Conservation (phyloP, 2,113 vertebrate genomes). For the Catharus bicknelli region DNA sequence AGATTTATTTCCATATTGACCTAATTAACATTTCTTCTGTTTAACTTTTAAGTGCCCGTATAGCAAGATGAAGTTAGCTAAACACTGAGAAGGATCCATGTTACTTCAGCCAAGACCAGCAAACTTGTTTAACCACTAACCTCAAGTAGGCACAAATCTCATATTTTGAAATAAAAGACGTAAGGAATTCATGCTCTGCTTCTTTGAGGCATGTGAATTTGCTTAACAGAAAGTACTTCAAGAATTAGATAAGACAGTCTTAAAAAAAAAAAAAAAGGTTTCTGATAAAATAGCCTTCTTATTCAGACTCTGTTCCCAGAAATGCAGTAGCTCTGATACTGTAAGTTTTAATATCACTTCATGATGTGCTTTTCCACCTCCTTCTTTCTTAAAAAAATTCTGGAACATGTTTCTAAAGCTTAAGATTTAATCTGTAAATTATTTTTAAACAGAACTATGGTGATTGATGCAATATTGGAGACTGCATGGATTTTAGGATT, state of each 20-base stretch:
- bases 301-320: not conserved
- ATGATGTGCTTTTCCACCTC: not conserved
- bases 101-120: not conserved
- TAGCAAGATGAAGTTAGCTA: not conserved
- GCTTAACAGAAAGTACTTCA: not conserved
- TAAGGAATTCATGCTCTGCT: not conserved
- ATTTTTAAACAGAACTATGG: constrained; percentile 47
- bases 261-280: constrained; percentile 4
- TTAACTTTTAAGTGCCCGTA: constrained; percentile 5
- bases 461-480: constrained; percentile 47
- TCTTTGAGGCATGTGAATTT: not conserved
- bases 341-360: constrained; percentile 53
- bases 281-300: not conserved
- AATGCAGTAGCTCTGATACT: not conserved
- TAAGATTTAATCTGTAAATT: constrained; percentile 63
- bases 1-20: constrained; percentile 28
- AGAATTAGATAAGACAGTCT: constrained; percentile 9
- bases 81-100: not conserved
- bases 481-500: not conserved
- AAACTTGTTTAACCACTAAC: not conserved
- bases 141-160: not conserved
- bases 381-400: not conserved
- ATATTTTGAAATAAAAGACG: not conserved
- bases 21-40: constrained; percentile 17
- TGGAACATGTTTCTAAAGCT: constrained; percentile 58